Evolutionary conservation across 2,113 vertebrate genomes (phyloP).

Genomic region (Zosterops japonicus): DNA sequence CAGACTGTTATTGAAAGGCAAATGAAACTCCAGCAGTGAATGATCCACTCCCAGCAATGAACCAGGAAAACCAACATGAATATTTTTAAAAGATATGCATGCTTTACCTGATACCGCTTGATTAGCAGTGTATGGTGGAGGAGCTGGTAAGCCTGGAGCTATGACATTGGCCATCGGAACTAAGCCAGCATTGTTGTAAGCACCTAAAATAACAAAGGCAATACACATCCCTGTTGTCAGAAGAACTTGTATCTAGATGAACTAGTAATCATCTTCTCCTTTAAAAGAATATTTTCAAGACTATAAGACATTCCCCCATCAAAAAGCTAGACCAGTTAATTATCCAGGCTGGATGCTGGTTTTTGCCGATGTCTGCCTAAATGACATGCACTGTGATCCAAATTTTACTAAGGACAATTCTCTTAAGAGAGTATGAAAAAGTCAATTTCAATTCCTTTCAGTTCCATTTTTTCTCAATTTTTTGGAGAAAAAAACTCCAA

Average conservation of each 20-base stretch:
- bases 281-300: not conserved
- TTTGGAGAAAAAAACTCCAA: not conserved
- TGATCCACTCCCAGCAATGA: not conserved
- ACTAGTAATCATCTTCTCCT: not conserved
- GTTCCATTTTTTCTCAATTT: not conserved
- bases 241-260: not conserved
- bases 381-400: not conserved
- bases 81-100: not conserved
- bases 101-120: slow-evolving; percentile 87
- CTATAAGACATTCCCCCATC: not conserved
- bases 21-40: not conserved
- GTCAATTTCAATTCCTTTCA: not conserved
- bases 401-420: not conserved
- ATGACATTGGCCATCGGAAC: slow-evolving; percentile 91
- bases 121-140: slow-evolving; percentile 84
- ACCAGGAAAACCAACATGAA: not conserved
- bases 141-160: slow-evolving; percentile 85
- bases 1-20: slow-evolving; percentile 37
- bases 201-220: slow-evolving; percentile 82
- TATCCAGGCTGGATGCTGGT: not conserved
- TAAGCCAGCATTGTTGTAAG: slow-evolving; percentile 93
- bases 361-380: not conserved
- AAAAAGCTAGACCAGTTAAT: not conserved
- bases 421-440: not conserved
- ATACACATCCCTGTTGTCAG: not conserved